phyloP scores from a whole-genome alignment of 2,113 vertebrate species.

The Pachypanchax playfairii region DNA sequence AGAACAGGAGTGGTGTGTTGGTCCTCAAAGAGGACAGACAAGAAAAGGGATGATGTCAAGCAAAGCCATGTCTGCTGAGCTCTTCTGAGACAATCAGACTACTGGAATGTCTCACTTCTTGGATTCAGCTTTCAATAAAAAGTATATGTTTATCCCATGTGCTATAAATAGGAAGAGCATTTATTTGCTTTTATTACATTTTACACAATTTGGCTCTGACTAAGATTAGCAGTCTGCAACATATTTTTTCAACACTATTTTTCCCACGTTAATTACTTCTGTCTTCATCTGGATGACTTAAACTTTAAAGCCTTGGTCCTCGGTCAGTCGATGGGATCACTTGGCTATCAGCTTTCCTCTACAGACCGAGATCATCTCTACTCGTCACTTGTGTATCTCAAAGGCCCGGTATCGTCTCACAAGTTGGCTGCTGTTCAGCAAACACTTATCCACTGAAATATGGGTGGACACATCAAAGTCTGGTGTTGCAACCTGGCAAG shows the following conservation, averaged over 20 bases:
- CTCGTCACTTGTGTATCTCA: slow-evolving; percentile 55
- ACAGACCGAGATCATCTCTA: slow-evolving; percentile 53
- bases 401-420: slow-evolving; percentile 50
- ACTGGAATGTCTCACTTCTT: slow-evolving; percentile 61
- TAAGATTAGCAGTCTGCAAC: slow-evolving; percentile 36
- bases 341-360: slow-evolving; percentile 61
- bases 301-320: slow-evolving; percentile 40
- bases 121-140: no score
- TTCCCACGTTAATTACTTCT: slow-evolving; percentile 58
- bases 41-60: slow-evolving; percentile 70
- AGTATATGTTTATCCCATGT: background rate
- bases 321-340: slow-evolving; percentile 58
- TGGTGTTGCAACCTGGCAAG: slow-evolving; percentile 51
- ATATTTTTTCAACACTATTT: slow-evolving; percentile 29
- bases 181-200: no score
- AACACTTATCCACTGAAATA: slow-evolving; percentile 66
- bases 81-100: slow-evolving; percentile 50
- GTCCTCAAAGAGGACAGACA: slow-evolving; percentile 53
- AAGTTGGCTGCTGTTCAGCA: slow-evolving; percentile 59
- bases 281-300: slow-evolving; percentile 48
- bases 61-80: slow-evolving; percentile 45
- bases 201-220: slow-evolving; percentile 18
- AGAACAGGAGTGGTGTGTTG: slow-evolving; percentile 61
- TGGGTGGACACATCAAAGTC: slow-evolving; percentile 62
- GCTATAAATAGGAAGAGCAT: background rate